Evolutionary conservation across 2,797 vertebrate genomes (phyloP), one percentile per base, ranked within the genome.

Genomic region (Diglossa cyanea): DNA sequence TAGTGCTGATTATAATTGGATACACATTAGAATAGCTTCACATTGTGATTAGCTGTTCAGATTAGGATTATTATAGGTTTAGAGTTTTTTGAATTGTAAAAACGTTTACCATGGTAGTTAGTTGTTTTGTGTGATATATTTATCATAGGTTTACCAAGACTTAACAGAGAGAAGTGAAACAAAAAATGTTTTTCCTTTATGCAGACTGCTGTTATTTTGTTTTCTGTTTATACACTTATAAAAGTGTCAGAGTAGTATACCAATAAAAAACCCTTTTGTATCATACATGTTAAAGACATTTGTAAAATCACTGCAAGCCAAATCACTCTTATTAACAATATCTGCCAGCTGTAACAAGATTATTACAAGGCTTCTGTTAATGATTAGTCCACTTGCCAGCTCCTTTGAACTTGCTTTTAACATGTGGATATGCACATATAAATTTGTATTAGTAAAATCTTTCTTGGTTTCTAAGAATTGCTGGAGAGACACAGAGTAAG

Each of bases 1-100:
- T 55, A 75, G 70, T 71, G 71, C 66, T 96, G 91, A 94, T 95
- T 98, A 94, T 97, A 97, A 97, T 89, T 96, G 94, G 91, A 94
- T 95, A 86, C 37, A 89, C 65, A 94, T 80, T 87, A 72, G 92
- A 87, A 88, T 87, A 95, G 73, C 67, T 93, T 97, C 88, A 94
- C 53, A 74, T 82, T 13, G 6, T 88, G 76, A 95, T 95, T 80
- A 45, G 74, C 58, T 95, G 77, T 96, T 97, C 92, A 96, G 96
- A 96, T 96, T 93, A 93, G 53, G 92, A 95, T 95, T 96, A 96
- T 95, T 97, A 87, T 91, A 77, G 84, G 50, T 90, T 97, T 93
- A 96, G 88, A 94, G 71, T 77, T 87, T 87, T 92, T 85, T 88
- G 65, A 96, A 67, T 92, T 94, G 95, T 88, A 67, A 72, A 77